A percentile compares a stretch with the other conserved stretches of the same genome.
Evolutionary conservation across 2,113 vertebrate genomes (phyloP).

Genomic region (Mesocricetus auratus): DNA sequence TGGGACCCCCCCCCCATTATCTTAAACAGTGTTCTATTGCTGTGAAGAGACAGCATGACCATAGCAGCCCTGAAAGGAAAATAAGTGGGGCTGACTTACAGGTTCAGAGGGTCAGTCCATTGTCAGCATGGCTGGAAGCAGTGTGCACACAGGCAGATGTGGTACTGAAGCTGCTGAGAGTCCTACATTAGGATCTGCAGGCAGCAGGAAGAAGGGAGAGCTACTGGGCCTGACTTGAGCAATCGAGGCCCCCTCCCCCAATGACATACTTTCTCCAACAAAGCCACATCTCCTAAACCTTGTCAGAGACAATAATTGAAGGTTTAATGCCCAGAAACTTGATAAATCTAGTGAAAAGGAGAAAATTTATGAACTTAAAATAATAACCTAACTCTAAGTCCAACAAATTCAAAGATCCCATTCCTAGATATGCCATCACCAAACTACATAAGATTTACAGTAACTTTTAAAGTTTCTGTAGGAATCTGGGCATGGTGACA

Average conservation of each 20-base stretch:
- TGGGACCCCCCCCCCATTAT: no score
- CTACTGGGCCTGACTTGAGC: neutral
- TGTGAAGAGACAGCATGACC: no score
- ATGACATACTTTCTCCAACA: no score
- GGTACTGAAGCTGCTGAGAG: neutral
- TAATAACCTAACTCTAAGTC: neutral
- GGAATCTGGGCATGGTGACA: neutral
- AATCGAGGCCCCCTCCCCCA: no score
- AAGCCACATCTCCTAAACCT: no score
- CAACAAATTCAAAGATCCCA: neutral
- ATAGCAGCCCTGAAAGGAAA: no score
- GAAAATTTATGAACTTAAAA: neutral
- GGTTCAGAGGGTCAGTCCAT: no score
- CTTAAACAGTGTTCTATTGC: no score
- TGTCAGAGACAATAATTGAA: neutral
- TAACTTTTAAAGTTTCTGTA: neutral
- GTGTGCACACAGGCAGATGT: neutral
- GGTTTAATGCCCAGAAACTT: neutral
- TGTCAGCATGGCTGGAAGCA: neutral
- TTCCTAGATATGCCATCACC: neutral
- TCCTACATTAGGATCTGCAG: neutral
- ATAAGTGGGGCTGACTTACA: no score
- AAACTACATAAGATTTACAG: neutral
- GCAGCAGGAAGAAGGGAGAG: neutral
- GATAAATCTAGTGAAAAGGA: neutral